Evolutionary conservation across 2,113 vertebrate species (phyloP).

Genomic region (Hippocampus comes): DNA sequence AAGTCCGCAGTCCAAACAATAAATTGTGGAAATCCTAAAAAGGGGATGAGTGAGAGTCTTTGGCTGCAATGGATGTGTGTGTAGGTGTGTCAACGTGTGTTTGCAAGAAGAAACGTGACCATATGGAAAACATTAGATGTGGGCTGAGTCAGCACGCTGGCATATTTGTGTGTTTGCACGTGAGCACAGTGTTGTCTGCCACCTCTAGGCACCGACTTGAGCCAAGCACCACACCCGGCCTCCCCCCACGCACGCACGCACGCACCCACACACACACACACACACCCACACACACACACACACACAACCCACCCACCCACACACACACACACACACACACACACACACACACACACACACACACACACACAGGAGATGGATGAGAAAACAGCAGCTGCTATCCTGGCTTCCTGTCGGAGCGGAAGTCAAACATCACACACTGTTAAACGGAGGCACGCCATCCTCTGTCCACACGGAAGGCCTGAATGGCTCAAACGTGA

Average conservation of each 20-base stretch:
- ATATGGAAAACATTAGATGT: conserved; percentile 70
- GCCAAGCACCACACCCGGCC: conserved; percentile 18
- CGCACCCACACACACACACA: too few species aligned
- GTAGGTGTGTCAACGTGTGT: conserved; percentile 37
- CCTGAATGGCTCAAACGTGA: conserved; percentile 5
- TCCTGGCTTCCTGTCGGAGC: conserved; percentile 20
- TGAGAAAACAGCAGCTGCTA: conserved; percentile 21
- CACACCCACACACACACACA: neutral
- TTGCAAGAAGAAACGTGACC: conserved; percentile 59
- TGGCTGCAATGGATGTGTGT: conserved; percentile 12
- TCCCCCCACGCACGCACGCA: conserved; percentile 1
- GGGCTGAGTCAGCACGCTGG: conserved; percentile 55
- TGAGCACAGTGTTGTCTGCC: conserved; percentile 35
- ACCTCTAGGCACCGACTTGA: conserved; percentile 40
- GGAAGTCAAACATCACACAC: conserved; percentile 30
- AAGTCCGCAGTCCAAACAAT: conserved; percentile 21
- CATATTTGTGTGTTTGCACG: conserved; percentile 42
- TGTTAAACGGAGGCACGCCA: conserved; percentile 32
- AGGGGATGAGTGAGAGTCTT: conserved; percentile 20
- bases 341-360: conserved; percentile 6
- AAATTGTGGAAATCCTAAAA: conserved; percentile 27
- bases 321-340: conserved; percentile 6
- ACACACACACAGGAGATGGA: conserved; percentile 10
- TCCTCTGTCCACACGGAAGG: conserved; percentile 15
- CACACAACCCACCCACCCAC: neutral